A percentile compares a stretch with the other conserved stretches of the same genome.
Evolutionary conservation across 2,113 vertebrate species (phyloP).

Genomic region (Sinocyclocheilus maitianheensis): DNA sequence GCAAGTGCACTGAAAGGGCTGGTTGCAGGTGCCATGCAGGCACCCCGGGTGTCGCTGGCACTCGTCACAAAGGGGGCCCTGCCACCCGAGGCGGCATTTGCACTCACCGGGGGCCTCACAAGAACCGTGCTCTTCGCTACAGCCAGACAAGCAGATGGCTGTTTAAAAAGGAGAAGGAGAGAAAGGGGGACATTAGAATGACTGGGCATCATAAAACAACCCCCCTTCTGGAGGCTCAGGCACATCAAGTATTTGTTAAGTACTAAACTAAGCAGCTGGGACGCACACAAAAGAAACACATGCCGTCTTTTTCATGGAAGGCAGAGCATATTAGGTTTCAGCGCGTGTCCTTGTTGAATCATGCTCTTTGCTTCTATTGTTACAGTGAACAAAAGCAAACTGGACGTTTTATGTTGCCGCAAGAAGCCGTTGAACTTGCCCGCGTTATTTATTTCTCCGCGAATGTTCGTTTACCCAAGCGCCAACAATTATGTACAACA

Average conservation of each 20-base stretch:
- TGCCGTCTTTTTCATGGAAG: constrained; percentile 71
- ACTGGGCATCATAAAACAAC: constrained; percentile 56
- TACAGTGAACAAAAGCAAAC: constrained; percentile 66
- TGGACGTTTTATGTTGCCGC: neutral
- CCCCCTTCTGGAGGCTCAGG: constrained; percentile 34
- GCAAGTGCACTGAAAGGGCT: constrained; percentile 82
- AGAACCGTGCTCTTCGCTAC: constrained; percentile 77
- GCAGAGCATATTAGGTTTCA: constrained; percentile 70
- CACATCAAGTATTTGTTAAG: constrained; percentile 73
- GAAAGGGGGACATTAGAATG: constrained; percentile 52
- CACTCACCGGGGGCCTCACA: constrained; percentile 82
- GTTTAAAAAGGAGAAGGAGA: constrained; percentile 57
- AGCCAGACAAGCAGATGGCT: constrained; percentile 82
- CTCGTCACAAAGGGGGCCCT: constrained; percentile 78
- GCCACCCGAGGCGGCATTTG: constrained; percentile 82
- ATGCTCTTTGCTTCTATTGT: constrained; percentile 53
- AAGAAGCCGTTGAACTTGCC: constrained; percentile 30
- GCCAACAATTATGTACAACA: too few species aligned
- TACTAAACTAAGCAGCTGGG: constrained; percentile 70
- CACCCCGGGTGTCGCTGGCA: constrained; percentile 80
- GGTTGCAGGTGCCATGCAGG: constrained; percentile 77
- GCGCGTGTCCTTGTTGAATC: constrained; percentile 69
- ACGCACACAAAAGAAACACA: constrained; percentile 74
- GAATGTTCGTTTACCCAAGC: neutral
- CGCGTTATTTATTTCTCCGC: neutral